These are phyloP conservation scores for Clupea harengus DNA, from an alignment of 2,113 vertebrate species.

Conservation along the genomic window DNA sequence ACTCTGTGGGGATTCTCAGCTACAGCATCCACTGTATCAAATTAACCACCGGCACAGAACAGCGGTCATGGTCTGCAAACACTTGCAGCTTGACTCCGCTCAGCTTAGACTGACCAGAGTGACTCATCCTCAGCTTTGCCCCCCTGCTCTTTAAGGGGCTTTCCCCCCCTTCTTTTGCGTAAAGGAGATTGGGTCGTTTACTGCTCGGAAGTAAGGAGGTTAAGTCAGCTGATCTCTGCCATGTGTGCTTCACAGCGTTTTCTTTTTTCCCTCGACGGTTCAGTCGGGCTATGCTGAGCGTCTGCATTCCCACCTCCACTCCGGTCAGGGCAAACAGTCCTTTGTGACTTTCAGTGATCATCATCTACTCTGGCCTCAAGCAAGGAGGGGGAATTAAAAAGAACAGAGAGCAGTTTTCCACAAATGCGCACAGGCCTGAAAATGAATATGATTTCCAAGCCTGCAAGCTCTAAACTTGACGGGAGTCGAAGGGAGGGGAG, in stretches of 20 bases:
- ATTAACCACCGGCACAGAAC: background rate
- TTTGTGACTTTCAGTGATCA: background rate
- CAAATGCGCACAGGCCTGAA: no score
- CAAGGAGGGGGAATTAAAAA: background rate
- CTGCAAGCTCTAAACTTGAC: background rate
- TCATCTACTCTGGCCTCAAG: background rate
- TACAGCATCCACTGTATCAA: background rate
- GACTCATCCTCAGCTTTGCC: background rate
- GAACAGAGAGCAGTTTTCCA: background rate
- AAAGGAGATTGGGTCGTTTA: background rate
- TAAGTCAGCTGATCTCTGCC: background rate
- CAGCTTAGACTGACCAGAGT: background rate
- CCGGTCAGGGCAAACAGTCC: background rate
- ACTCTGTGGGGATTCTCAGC: background rate
- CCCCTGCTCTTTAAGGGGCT: background rate
- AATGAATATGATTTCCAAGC: no score
- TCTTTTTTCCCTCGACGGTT: background rate
- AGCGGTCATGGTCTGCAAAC: background rate
- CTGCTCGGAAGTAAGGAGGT: background rate
- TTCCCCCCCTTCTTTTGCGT: no score
- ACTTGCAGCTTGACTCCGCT: background rate
- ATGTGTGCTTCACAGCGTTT: constrained; percentile 4
- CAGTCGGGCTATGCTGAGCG: background rate
- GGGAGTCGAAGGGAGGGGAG: background rate
- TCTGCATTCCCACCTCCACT: background rate